Conservation (phyloP, 1,140 invertebrate species). For the Microvelia longipes region DNA sequence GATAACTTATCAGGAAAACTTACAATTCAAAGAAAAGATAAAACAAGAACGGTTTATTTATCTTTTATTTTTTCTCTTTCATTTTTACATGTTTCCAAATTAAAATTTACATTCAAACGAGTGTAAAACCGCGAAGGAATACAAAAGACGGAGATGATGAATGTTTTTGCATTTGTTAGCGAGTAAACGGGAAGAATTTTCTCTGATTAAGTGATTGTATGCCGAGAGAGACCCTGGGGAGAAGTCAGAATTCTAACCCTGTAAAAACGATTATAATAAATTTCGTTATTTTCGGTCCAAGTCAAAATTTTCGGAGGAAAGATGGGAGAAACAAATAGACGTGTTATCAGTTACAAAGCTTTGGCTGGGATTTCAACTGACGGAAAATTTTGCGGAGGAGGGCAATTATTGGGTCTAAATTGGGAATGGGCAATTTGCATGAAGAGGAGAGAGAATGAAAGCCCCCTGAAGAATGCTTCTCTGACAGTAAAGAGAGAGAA, state of each 20-base stretch:
- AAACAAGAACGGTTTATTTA: too few species aligned
- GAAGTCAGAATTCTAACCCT: neutral
- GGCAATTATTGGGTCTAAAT: neutral
- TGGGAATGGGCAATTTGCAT: neutral
- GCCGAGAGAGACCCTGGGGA: neutral
- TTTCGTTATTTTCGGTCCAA: neutral
- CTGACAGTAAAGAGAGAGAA: neutral
- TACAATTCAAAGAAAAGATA: too few species aligned
- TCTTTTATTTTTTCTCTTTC: too few species aligned
- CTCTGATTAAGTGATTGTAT: neutral
- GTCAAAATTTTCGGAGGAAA: neutral
- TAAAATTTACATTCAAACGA: neutral
- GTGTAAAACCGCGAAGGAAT: neutral
- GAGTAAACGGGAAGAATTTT: neutral
- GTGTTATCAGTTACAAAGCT: neutral
- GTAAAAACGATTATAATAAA: neutral
- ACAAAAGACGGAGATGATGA: neutral
- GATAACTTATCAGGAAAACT: too few species aligned
- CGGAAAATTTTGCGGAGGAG: neutral
- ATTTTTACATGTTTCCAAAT: neutral
- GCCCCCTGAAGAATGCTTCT: too few species aligned
- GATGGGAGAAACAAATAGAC: neutral
- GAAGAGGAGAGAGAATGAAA: neutral
- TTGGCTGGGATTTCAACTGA: neutral
- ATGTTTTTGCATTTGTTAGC: neutral